These are phyloP conservation scores for Metopolophium dirhodum DNA, from an alignment of 1,140 invertebrate species.

Conservation along the genomic window DNA sequence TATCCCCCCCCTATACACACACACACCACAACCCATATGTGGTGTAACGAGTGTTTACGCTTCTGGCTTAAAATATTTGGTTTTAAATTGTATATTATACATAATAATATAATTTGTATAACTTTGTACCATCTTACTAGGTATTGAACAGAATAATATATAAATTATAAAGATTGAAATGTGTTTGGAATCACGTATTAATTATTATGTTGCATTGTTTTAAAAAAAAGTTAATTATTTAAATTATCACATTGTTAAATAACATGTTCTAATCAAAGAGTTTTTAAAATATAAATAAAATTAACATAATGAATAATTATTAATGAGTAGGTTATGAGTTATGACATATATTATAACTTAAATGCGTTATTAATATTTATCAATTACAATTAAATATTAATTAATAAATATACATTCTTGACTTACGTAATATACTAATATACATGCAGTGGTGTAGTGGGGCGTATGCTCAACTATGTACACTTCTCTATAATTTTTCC, in stretches of 20 bases:
- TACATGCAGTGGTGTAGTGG: neutral
- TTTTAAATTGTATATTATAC: neutral
- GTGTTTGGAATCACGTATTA: neutral
- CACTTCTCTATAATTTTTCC: neutral
- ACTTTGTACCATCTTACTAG: neutral
- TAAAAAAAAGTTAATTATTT: neutral
- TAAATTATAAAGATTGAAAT: neutral
- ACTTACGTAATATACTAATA: neutral
- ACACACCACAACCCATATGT: too few species aligned
- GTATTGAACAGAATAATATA: neutral
- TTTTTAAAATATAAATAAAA: slow-evolving; percentile 3
- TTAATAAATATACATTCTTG: neutral
- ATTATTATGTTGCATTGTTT: neutral
- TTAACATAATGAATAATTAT: neutral
- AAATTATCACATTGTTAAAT: neutral
- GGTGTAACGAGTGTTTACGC: neutral
- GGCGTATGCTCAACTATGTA: neutral
- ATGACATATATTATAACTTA: too few species aligned
- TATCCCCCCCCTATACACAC: too few species aligned
- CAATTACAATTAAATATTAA: neutral
- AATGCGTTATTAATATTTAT: neutral
- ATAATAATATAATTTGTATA: neutral
- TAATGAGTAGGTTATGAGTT: neutral
- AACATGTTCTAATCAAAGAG: neutral
- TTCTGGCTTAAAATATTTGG: neutral